Evolutionary conservation across 1,140 invertebrate genomes (phyloP).

Genomic region (Apis cerana): DNA sequence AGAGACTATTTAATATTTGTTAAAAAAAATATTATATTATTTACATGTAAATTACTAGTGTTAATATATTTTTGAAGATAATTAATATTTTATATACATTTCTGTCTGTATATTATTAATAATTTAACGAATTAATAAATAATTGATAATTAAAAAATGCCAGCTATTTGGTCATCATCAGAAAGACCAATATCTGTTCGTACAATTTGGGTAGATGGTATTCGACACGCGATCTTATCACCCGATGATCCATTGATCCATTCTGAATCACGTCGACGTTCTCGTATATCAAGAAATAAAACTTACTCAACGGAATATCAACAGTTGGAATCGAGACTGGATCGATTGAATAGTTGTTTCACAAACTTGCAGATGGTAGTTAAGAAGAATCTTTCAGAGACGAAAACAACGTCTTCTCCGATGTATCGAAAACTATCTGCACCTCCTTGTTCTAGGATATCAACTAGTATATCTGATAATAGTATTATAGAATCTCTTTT

Average conservation of each 20-base stretch:
- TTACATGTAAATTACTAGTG: background rate
- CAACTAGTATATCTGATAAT: background rate
- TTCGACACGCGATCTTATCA: slow-evolving; percentile 86
- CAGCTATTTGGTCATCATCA: slow-evolving; percentile 86
- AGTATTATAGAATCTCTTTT: slow-evolving; percentile 40
- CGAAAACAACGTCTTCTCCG: slow-evolving; percentile 28
- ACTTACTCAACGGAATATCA: slow-evolving; percentile 50
- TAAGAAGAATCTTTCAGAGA: slow-evolving; percentile 57
- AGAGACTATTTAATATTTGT: background rate
- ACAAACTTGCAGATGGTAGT: slow-evolving; percentile 73
- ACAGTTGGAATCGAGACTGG: slow-evolving; percentile 49
- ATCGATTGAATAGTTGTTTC: slow-evolving; percentile 72
- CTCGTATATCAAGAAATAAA: slow-evolving; percentile 36
- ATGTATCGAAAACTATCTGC: slow-evolving; percentile 68
- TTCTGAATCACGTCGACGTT: slow-evolving; percentile 47
- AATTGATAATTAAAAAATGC: slow-evolving; percentile 67
- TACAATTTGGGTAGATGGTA: slow-evolving; percentile 87
- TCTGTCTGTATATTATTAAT: background rate
- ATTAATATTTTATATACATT: background rate
- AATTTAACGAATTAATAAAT: background rate
- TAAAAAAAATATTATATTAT: background rate
- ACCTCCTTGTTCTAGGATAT: slow-evolving; percentile 52
- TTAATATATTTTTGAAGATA: background rate
- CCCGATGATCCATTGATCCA: slow-evolving; percentile 83
- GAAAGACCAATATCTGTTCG: slow-evolving; percentile 86